Conservation (phyloP, 30 jellyfish, hydroid and myxozoan genomes). For the Kudoa iwatai region DNA sequence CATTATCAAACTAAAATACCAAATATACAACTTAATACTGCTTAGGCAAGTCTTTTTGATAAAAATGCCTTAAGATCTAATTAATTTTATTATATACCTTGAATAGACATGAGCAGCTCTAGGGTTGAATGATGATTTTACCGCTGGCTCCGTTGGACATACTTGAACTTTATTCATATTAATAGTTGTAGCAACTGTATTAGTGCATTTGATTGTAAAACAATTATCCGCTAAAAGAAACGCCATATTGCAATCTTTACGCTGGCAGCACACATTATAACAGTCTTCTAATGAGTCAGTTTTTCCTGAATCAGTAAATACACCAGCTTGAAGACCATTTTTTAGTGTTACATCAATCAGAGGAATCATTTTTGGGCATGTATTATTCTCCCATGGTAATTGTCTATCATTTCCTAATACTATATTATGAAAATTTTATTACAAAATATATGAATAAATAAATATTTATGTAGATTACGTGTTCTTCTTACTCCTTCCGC, state of each 20-base stretch:
- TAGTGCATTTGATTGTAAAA: constrained; percentile 34
- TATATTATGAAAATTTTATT: background rate
- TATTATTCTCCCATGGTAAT: background rate
- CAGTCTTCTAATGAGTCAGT: constrained; percentile 31
- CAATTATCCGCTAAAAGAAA: constrained; percentile 70
- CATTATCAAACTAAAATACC: no score
- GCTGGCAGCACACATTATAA: constrained; percentile 74
- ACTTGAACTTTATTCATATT: no score
- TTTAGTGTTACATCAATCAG: constrained; percentile 35
- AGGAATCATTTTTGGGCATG: constrained; percentile 36
- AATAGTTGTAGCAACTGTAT: background rate
- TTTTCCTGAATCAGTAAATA: constrained; percentile 67
- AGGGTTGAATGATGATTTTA: constrained; percentile 1
- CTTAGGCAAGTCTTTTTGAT: no score
- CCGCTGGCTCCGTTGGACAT: background rate
- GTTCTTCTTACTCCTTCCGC: constrained; percentile 77
- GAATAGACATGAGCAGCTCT: background rate
- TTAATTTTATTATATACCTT: no score
- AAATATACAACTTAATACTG: no score
- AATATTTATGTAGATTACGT: constrained; percentile 6
- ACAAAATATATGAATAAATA: no score
- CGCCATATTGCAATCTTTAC: constrained; percentile 52
- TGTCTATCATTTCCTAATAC: constrained; percentile 1
- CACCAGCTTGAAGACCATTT: constrained; percentile 93
- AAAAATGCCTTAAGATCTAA: no score